Base-by-base conservation (phyloP, 1,140 invertebrate genomes). In the Drosophila parvula region DNA sequence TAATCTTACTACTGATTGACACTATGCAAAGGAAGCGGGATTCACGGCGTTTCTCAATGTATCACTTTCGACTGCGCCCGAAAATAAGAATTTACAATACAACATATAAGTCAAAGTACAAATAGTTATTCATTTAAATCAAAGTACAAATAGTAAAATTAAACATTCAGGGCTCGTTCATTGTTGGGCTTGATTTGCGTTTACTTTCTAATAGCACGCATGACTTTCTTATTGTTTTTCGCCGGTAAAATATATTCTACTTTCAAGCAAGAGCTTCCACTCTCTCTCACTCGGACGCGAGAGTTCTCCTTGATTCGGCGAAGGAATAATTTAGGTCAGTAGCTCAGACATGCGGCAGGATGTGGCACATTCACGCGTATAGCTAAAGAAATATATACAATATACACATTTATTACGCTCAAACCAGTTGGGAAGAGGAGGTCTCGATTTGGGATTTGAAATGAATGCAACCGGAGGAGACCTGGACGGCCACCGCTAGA, bases 151-250 rank as follows among this genome's bases (percentile, higher is more conserved):
- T 48, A 28, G n/a, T 34, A 34, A 28, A 36, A 44, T 67, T 74
- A 44, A 36, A 48, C 36, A 73, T 73, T 71, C 69, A 22, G 16
- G 32, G 47, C 58, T 71, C 58, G 56, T 62, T 58, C 38, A 50
- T 48, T 59, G 40, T n/a, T 55, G 18, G 51, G 34, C 51, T 38
- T 38, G 12, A 38, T 38, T 38, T 55, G 64, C 73, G 50, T 78
- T 88, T 89, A 88, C 83, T 88, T 88, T 88, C 83, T 89, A 86
- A 89, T 81, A 53, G 50, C 75, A 76, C 64, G 76, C 77, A 79
- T 68, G 79, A 43, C 56, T 34, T 60, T 40, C 64, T 56, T 63
- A 88, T 82, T 27, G 22, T 57, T 9, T 34, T 65, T 41, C 16
- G 43, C 36, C 44, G 53, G 43, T 48, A 58, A 55, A 44, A 8